Conservation (phyloP, 2,888 invertebrate species). For the Mylabris sibirica region DNA sequence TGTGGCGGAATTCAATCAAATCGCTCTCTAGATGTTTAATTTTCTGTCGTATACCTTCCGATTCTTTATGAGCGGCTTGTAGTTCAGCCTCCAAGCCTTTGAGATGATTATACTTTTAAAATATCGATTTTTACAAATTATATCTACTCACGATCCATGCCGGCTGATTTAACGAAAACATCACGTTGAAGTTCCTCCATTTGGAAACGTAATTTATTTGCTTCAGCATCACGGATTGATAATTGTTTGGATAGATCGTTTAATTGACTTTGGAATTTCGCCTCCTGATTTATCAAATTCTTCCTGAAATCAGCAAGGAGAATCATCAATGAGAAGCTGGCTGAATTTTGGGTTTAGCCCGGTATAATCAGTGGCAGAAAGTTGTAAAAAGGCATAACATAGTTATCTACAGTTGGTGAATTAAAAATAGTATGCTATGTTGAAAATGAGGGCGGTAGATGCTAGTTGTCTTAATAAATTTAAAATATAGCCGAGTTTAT, state of each 20-base stretch:
- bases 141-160: slow-evolving; percentile 69
- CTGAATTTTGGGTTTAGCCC: too few relatives aligned
- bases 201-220: slow-evolving; percentile 65
- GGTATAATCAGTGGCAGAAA: too few relatives aligned
- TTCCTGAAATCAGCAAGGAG: slow-evolving; percentile 63
- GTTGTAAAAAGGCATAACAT: not conserved
- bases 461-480: not conserved
- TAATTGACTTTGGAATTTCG: slow-evolving; percentile 68
- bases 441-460: not conserved
- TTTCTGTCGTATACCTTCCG: slow-evolving; percentile 68
- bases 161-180: slow-evolving; percentile 68
- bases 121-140: too few relatives aligned
- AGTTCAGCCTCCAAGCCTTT: slow-evolving; percentile 72
- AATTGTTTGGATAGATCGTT: slow-evolving; percentile 68
- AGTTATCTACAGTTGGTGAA: not conserved
- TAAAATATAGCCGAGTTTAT: not conserved
- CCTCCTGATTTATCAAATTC: slow-evolving; percentile 68
- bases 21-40: slow-evolving; percentile 70
- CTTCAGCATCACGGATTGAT: slow-evolving; percentile 65
- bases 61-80: slow-evolving; percentile 72
- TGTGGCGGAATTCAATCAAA: slow-evolving; percentile 66
- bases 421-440: not conserved
- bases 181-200: slow-evolving; percentile 68
- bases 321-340: not conserved
- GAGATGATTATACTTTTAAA: slow-evolving; percentile 9